Base-by-base conservation (phyloP, 2,888 invertebrate genomes). In the Scrobipalpa atriplicella region DNA sequence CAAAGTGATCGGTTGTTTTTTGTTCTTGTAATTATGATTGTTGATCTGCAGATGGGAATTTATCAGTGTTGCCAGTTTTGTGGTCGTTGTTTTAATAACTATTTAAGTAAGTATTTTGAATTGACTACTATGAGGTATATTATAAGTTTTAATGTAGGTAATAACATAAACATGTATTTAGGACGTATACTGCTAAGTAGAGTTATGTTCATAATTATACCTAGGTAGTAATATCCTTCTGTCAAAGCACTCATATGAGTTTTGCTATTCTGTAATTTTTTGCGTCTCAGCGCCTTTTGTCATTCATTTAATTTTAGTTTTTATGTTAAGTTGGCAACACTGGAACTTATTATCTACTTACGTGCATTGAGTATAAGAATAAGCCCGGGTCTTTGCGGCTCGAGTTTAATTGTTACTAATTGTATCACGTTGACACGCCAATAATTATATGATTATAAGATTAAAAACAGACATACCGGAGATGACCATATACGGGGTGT, bases 381-480 rank as follows among this genome's bases (percentile, higher is more conserved):
- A 54, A 10, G 10, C 54, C 54, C 11, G 18, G 19, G 16, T 19
- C n/a, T 10, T 54, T 54, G 21, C 19, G 10, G 10, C 54, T 54
- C 9, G 7, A 21, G 9, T 9, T 9, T 54, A 2, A 54, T 54
- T 54, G 10, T 18, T 54, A 21, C 10, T 54, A 54, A 54, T 54
- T 54, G 19, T 54, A 54, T 21, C 16, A 16, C 47, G 16, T 47
- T 47, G 47, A 47, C 47, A 47, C n/a, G 47, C 47, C 47, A 47
- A 16, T 47, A 47, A 47, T 47, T 16, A 16, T 47, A 16, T 47
- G n/a, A 47, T 47, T 47, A 47, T 10, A 5, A 47, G 16, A 16
- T 16, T 47, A 47, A 47, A 16, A 16, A 3, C n/a, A 8, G 39
- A n/a, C 47, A 16, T n/a, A n/a, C 3, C 16, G n/a, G 7, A 47